Evolutionary conservation across 2,888 invertebrate species (phyloP), one percentile per base, ranked within the genome.

Genomic region (Sphecodes monilicornis): DNA sequence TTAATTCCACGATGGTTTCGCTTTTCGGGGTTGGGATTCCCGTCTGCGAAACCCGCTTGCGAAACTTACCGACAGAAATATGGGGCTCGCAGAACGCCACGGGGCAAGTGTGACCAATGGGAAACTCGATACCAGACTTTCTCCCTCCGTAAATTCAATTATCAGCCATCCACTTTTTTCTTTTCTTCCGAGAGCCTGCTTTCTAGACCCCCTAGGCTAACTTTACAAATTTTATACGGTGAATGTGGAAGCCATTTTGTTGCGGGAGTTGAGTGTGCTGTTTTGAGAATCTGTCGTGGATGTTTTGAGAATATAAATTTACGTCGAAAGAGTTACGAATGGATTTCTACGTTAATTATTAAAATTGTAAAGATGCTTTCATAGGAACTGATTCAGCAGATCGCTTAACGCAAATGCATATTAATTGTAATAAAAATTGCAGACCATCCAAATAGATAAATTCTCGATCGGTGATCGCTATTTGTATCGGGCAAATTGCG

Each of bases 1-100:
- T 86, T 86, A 84, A 84, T 85, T 85, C 76, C 72, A 54, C 57
- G 36, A 46, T 43, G 80, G 71, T n/a, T 77, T n/a, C 26, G 57
- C n/a, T 64, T 46, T 32, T 29, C 46, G 50, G 36, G 69, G 57
- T 22, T 57, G 3, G n/a, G 54, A 71, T 46, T 60, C 26, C 26
- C 57, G 29, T 26, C 57, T 60, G 57, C 57, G 57, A 57, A 29
- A 57, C 57, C 57, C 57, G 26, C 57, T 26, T 29, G 13, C 26
- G 57, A 6, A 29, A 60, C 26, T 2, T 5, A 11, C 57, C 13
- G 57, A 11, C 57, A 26, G 57, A 60, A 60, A 60, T 60, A 57
- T 57, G 16, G 13, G 22, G 22, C 26, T 29, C 57, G 13, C 6
- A 0, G 57, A 16, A 26, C 26, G 1, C 57, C 26, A 1, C 13